Percentiles rank a stretch among this genome's conserved stretches.
phyloP scores from a whole-genome alignment of 2,888 invertebrate genomes.

The Philereme transversata region DNA sequence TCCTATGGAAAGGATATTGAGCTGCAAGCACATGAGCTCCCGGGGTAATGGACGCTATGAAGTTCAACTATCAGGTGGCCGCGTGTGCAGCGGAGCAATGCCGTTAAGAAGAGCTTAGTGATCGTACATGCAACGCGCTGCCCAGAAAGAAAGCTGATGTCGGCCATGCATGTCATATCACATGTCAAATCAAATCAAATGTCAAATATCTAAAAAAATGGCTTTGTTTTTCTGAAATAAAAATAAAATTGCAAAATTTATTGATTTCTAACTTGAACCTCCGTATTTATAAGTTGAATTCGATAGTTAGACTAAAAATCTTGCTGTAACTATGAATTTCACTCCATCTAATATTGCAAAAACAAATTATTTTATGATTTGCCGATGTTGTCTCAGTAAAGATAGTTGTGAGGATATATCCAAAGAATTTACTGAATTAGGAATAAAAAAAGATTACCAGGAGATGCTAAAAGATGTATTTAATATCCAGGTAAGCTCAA shows the following conservation, averaged over 20 bases:
- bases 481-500: constrained; percentile 50
- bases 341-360: constrained; percentile 8
- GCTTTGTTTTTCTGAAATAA: too few species aligned
- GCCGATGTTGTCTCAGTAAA: constrained; percentile 55
- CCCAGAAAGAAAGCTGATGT: too few species aligned
- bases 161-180: too few species aligned
- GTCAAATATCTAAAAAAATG: too few species aligned
- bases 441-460: constrained; percentile 48
- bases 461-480: constrained; percentile 56
- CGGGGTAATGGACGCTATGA: too few species aligned
- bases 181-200: too few species aligned
- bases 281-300: not conserved
- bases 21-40: too few species aligned
- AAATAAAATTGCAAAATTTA: not conserved
- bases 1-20: too few species aligned
- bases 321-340: constrained; percentile 35
- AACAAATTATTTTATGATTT: constrained; percentile 37
- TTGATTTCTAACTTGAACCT: not conserved
- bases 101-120: too few species aligned
- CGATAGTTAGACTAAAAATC: not conserved
- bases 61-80: too few species aligned
- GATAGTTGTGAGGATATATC: constrained; percentile 47
- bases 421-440: constrained; percentile 43
- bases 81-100: too few species aligned
- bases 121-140: too few species aligned